A percentile compares a stretch with the other conserved stretches of the same genome.
Conservation (phyloP, 2,113 vertebrate species). For the Phalacrocorax aristotelis region DNA sequence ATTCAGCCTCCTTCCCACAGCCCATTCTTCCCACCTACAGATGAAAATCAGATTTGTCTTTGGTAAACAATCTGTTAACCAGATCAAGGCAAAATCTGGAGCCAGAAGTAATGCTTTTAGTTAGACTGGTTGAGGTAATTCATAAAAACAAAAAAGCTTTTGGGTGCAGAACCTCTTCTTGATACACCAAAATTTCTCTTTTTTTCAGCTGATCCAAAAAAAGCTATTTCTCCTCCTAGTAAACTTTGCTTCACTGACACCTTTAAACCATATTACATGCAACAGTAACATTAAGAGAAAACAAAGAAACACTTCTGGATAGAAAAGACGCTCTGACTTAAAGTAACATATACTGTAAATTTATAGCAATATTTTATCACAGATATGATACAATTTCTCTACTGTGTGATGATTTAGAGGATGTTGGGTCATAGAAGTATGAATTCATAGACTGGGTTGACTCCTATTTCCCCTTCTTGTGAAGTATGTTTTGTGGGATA, state of each 20-base stretch:
- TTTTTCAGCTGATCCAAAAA: background rate
- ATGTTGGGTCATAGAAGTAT: background rate
- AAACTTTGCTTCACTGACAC: background rate
- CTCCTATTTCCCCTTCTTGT: rapidly evolving
- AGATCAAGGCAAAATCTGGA: background rate
- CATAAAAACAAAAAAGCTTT: background rate
- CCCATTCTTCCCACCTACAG: background rate
- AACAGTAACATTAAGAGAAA: background rate
- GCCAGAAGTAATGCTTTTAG: background rate
- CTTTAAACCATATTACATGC: background rate
- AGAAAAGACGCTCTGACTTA: background rate
- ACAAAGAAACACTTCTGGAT: background rate
- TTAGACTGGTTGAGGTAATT: background rate
- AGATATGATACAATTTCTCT: background rate
- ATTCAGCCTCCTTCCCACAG: background rate
- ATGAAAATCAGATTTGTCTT: background rate
- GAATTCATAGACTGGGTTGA: background rate
- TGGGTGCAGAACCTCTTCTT: background rate
- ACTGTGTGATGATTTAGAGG: background rate
- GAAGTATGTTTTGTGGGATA: background rate
- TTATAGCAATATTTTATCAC: background rate
- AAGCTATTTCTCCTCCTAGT: background rate
- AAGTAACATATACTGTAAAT: background rate
- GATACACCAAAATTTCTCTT: rapidly evolving
- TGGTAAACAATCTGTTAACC: background rate